Conservation (phyloP, 2,888 invertebrate genomes). For the Dynastes grantii region DNA sequence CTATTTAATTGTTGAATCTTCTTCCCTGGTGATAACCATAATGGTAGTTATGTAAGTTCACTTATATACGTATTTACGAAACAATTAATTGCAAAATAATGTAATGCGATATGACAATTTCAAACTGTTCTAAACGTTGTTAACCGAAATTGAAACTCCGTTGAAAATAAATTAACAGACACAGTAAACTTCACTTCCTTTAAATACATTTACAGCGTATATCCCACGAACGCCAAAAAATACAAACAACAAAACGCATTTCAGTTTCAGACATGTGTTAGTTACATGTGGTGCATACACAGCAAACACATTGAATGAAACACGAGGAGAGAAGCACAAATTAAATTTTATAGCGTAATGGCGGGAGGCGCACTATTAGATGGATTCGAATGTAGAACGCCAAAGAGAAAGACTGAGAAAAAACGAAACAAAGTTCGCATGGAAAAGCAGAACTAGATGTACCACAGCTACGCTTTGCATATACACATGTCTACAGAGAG, state of each 20-base stretch:
- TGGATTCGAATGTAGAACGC: slow-evolving; percentile 20
- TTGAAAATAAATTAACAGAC: neutral
- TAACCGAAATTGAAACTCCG: no score
- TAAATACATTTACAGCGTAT: neutral
- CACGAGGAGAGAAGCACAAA: slow-evolving; percentile 28
- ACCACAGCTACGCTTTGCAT: slow-evolving; percentile 6
- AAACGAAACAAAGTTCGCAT: slow-evolving; percentile 24
- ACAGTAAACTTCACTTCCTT: neutral
- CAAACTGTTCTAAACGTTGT: no score
- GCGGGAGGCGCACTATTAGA: slow-evolving; percentile 31
- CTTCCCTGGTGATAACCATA: no score
- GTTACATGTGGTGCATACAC: slow-evolving; percentile 2
- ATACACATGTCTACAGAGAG: slow-evolving; percentile 17
- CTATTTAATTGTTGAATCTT: no score
- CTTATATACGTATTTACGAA: no score
- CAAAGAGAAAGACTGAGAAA: slow-evolving; percentile 8
- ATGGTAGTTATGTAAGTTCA: no score
- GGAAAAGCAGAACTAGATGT: slow-evolving; percentile 18
- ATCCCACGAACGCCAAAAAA: slow-evolving; percentile 15
- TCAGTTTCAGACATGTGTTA: slow-evolving; percentile 8
- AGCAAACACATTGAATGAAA: slow-evolving; percentile 7
- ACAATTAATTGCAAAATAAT: no score
- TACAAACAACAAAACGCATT: slow-evolving; percentile 15
- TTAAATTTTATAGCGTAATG: slow-evolving; percentile 36
- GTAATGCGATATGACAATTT: no score